These are phyloP conservation scores for Hydractinia echinata DNA, from an alignment of 30 jellyfish, hydroid and myxozoan species.

Conservation along the genomic window DNA sequence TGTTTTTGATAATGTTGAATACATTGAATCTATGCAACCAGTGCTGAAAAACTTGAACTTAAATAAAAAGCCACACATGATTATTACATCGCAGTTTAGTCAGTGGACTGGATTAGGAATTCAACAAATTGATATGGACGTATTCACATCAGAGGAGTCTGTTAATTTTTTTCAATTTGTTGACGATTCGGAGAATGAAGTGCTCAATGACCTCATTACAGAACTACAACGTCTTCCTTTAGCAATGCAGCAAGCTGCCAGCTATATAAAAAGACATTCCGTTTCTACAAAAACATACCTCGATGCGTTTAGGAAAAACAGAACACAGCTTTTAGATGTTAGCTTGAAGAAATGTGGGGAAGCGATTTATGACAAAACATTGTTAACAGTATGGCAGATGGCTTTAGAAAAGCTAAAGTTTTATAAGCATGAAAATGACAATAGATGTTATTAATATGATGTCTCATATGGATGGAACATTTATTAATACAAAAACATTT, in stretches of 20 bases:
- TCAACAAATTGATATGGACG: conserved; percentile 9
- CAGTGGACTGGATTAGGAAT: conserved; percentile 34
- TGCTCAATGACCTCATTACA: conserved; percentile 17
- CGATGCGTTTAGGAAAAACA: conserved; percentile 23
- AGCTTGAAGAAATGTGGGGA: conserved; percentile 2
- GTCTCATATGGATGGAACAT: conserved; percentile 12
- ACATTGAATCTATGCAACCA: conserved; percentile 24
- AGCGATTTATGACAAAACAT: conserved; percentile 11
- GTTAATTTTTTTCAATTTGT: conserved; percentile 5
- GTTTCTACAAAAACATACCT: conserved; percentile 10
- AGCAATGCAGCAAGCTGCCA: conserved; percentile 56
- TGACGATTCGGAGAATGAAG: neutral
- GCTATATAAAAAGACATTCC: conserved; percentile 34
- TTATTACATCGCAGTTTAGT: conserved; percentile 34
- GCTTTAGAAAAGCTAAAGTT: conserved; percentile 39
- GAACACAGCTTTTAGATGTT: conserved; percentile 25
- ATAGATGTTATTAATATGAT: conserved; percentile 1
- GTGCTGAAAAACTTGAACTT: conserved; percentile 24
- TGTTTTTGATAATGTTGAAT: conserved; percentile 54
- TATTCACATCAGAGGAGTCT: conserved; percentile 38
- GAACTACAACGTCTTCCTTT: conserved; percentile 51
- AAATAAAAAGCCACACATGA: conserved; percentile 8
- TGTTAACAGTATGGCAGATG: conserved; percentile 42
- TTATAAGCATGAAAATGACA: neutral
- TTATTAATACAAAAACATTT: conserved; percentile 1